Conservation (phyloP, 2,888 invertebrate genomes). For the Lydus trimaculatus region DNA sequence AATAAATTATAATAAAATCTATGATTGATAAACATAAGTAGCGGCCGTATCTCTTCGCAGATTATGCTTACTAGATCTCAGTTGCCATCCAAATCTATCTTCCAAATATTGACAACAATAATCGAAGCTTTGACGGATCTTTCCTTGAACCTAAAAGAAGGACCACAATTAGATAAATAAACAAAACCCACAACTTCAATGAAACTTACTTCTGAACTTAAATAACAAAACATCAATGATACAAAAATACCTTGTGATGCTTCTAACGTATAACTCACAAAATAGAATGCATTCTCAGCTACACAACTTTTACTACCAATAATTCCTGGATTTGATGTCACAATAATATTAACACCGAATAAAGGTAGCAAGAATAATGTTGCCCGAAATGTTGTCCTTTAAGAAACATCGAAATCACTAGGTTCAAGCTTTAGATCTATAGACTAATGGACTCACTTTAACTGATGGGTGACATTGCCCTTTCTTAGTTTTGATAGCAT, state of each 20-base stretch:
- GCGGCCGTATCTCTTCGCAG: constrained; percentile 42
- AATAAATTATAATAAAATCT: background rate
- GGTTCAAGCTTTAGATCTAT: background rate
- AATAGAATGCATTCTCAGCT: constrained; percentile 67
- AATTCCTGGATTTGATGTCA: constrained; percentile 66
- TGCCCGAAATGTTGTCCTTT: constrained; percentile 69
- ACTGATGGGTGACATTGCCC: constrained; percentile 62
- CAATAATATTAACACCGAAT: constrained; percentile 73
- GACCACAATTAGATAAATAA: constrained; percentile 2
- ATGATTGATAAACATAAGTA: constrained; percentile 35
- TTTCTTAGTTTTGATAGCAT: constrained; percentile 69
- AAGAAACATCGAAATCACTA: background rate
- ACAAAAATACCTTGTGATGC: constrained; percentile 70
- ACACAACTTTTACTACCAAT: constrained; percentile 61
- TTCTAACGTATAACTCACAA: constrained; percentile 67
- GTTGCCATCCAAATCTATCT: constrained; percentile 18
- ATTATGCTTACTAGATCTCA: constrained; percentile 18
- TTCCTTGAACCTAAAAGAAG: constrained; percentile 35
- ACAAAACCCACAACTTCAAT: too few species aligned
- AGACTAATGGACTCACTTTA: constrained; percentile 48
- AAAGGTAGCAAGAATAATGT: constrained; percentile 73
- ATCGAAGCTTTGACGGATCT: constrained; percentile 29
- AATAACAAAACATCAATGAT: constrained; percentile 71
- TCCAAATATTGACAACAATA: constrained; percentile 28
- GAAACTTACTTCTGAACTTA: constrained; percentile 65